Evolutionary conservation across 2,113 vertebrate species (phyloP).

Genomic region (Panthera leo): DNA sequence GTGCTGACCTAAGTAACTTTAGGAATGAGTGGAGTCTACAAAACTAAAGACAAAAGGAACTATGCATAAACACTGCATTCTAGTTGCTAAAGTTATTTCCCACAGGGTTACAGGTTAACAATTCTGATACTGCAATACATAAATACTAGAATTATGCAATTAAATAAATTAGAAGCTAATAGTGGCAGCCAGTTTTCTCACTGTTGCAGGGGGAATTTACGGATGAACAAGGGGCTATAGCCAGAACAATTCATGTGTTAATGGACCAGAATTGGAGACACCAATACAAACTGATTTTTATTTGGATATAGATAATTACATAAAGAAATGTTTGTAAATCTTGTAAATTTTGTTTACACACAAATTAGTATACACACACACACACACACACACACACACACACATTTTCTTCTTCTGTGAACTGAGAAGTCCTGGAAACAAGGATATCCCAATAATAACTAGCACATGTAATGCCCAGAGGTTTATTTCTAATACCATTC

Average conservation of each 20-base stretch:
- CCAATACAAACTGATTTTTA: background rate
- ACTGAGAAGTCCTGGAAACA: background rate
- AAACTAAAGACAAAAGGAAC: background rate
- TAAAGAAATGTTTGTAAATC: background rate
- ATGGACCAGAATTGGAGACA: background rate
- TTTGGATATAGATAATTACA: background rate
- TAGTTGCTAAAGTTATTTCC: background rate
- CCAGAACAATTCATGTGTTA: background rate
- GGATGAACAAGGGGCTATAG: background rate
- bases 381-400: background rate
- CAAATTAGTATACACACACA: background rate
- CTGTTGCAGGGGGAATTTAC: background rate
- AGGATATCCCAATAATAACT: background rate
- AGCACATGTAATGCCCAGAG: background rate
- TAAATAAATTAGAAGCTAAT: background rate
- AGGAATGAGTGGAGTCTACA: background rate
- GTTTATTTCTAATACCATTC: background rate
- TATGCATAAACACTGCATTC: background rate
- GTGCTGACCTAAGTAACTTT: background rate
- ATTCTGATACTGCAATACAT: background rate
- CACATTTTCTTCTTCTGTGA: background rate
- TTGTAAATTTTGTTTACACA: background rate
- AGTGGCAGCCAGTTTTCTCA: background rate
- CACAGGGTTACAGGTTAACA: background rate
- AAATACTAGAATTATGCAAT: background rate